Conservation (phyloP, 2,113 vertebrate genomes). For the Lamprotornis superbus region DNA sequence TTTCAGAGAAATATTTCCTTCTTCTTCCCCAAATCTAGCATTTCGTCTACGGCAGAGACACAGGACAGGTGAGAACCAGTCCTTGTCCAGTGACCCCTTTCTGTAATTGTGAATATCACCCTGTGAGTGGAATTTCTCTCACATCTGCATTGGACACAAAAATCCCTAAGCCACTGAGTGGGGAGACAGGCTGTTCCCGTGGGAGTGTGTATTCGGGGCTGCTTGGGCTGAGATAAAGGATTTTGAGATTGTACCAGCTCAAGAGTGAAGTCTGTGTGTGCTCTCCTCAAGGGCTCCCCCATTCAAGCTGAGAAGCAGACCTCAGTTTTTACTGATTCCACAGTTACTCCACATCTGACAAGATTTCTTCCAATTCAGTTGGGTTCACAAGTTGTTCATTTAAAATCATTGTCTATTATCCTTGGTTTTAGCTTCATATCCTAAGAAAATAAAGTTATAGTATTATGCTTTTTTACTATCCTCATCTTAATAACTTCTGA, state of each 20-base stretch:
- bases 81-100: conserved; percentile 61
- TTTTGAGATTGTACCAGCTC: background rate
- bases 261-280: background rate
- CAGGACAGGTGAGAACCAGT: conserved; percentile 69
- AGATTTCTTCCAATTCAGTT: background rate
- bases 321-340: background rate
- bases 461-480: background rate
- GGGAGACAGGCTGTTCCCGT: background rate
- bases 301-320: background rate
- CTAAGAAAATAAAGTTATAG: background rate
- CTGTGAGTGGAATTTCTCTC: background rate
- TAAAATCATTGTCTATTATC: background rate
- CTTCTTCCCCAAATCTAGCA: conserved; percentile 67
- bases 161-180: background rate
- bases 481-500: background rate
- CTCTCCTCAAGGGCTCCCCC: background rate
- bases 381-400: background rate
- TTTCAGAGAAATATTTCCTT: conserved; percentile 68
- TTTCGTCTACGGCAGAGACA: conserved; percentile 70
- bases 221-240: background rate
- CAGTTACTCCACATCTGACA: background rate
- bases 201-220: background rate
- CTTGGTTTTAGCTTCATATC: background rate
- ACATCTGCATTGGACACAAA: background rate
- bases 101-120: conserved; percentile 15